These are phyloP conservation scores for Pristionchus arcanus DNA, from an alignment of 2,888 invertebrate species.

Conservation along the genomic window DNA sequence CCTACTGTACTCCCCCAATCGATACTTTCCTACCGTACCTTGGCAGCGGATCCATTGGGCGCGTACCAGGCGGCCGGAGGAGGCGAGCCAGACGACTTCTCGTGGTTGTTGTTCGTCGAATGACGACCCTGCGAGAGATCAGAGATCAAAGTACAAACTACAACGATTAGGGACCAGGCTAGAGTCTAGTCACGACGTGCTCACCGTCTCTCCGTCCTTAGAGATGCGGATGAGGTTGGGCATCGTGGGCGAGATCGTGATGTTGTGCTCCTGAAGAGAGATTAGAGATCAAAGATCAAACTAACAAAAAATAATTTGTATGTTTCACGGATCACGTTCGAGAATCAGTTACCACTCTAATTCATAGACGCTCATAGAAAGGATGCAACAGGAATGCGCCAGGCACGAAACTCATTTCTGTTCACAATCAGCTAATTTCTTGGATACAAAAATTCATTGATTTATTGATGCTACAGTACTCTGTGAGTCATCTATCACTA, in stretches of 20 bases:
- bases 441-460: too few species aligned
- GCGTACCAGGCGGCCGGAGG: slow-evolving; percentile 67
- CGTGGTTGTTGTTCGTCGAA: slow-evolving; percentile 29
- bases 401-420: background rate
- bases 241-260: slow-evolving; percentile 67
- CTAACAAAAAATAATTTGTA: too few species aligned
- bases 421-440: too few species aligned
- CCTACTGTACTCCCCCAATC: background rate
- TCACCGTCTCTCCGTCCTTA: slow-evolving; percentile 57
- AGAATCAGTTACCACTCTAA: too few species aligned
- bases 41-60: slow-evolving; percentile 54
- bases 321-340: too few species aligned
- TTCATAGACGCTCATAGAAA: background rate
- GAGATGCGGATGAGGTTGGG: slow-evolving; percentile 64
- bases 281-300: background rate
- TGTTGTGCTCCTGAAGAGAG: slow-evolving; percentile 61
- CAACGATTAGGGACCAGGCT: background rate
- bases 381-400: background rate
- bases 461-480: background rate
- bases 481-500: too few species aligned
- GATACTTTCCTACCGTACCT: slow-evolving; percentile 45
- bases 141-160: slow-evolving; percentile 16
- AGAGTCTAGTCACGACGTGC: background rate
- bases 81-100: slow-evolving; percentile 59
- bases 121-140: slow-evolving; percentile 46